Percentiles rank a stretch among this genome's conserved stretches.
Conservation (phyloP, 2,888 invertebrate genomes). For the Trissoscelio sp. region DNA sequence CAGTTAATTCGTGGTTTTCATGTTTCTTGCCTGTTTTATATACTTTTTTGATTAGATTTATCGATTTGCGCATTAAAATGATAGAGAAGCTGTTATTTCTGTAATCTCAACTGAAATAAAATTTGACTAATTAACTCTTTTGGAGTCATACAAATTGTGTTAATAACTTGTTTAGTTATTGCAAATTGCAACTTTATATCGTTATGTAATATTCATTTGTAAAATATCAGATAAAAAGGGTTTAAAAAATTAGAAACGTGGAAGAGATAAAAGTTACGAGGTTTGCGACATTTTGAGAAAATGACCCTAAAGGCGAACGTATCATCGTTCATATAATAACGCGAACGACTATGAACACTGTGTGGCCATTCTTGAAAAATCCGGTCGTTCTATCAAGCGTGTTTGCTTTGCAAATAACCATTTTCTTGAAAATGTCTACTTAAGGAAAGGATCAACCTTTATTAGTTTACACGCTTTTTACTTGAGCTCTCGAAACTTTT, state of each 20-base stretch:
- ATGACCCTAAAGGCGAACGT: slow-evolving; percentile 11
- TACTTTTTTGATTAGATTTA: slow-evolving; percentile 18
- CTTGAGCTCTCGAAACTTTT: slow-evolving; percentile 22
- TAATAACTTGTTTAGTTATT: too few relatives aligned
- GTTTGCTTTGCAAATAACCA: slow-evolving; percentile 54
- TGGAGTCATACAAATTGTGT: too few relatives aligned
- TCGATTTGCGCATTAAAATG: slow-evolving; percentile 24
- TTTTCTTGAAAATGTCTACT: slow-evolving; percentile 41
- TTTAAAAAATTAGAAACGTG: too few relatives aligned
- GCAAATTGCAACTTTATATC: too few relatives aligned
- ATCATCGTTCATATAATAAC: slow-evolving; percentile 36
- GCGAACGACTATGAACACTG: slow-evolving; percentile 35
- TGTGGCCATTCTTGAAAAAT: slow-evolving; percentile 42
- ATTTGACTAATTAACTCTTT: too few relatives aligned
- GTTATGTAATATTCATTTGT: not conserved
- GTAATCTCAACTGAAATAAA: too few relatives aligned
- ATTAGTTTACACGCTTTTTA: slow-evolving; percentile 49
- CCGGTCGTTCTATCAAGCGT: slow-evolving; percentile 31
- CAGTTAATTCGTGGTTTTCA: not conserved
- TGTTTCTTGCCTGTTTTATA: not conserved
- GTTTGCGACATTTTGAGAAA: slow-evolving; percentile 3
- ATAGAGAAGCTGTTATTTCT: too few relatives aligned
- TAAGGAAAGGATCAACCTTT: slow-evolving; percentile 34
- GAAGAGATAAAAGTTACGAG: not conserved
- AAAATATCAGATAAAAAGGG: too few relatives aligned